phyloP scores from a whole-genome alignment of 2,888 invertebrate genomes.

The Stenoptilia bipunctidactyla region DNA sequence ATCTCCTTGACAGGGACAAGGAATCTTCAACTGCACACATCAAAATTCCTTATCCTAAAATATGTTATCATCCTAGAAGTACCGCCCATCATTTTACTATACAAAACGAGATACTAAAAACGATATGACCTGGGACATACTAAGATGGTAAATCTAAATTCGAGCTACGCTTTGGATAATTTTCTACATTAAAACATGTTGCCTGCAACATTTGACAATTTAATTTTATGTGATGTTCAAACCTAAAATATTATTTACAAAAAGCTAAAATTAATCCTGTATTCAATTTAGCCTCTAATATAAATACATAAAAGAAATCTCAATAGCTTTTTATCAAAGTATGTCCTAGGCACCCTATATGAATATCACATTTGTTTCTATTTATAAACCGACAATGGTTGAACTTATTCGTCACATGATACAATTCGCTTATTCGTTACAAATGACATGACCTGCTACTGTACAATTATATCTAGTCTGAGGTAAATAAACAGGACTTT shows the following conservation, averaged over 20 bases:
- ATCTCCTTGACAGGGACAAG: no score
- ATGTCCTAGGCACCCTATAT: slow-evolving; percentile 21
- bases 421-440: slow-evolving; percentile 37
- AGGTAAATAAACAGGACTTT: background rate
- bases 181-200: background rate
- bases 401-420: slow-evolving; percentile 46
- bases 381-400: slow-evolving; percentile 34
- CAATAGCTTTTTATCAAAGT: background rate
- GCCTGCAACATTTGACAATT: slow-evolving; percentile 1
- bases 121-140: background rate
- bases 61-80: slow-evolving; percentile 1
- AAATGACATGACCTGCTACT: slow-evolving; percentile 21
- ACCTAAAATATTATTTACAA: slow-evolving; percentile 1
- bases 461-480: slow-evolving; percentile 12
- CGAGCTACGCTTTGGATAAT: background rate
- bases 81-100: background rate
- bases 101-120: slow-evolving; percentile 1
- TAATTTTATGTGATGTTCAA: background rate
- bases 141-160: background rate
- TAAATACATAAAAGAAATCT: background rate
- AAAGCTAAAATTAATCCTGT: slow-evolving; percentile 1
- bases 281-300: slow-evolving; percentile 1
- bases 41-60: background rate
- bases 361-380: slow-evolving; percentile 31
- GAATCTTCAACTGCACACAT: background rate